Percentiles rank a stretch among this genome's conserved stretches.
These are phyloP conservation scores for Odontamblyopus lacepedii DNA, from an alignment of 2,797 vertebrate species.

Conservation along the genomic window DNA sequence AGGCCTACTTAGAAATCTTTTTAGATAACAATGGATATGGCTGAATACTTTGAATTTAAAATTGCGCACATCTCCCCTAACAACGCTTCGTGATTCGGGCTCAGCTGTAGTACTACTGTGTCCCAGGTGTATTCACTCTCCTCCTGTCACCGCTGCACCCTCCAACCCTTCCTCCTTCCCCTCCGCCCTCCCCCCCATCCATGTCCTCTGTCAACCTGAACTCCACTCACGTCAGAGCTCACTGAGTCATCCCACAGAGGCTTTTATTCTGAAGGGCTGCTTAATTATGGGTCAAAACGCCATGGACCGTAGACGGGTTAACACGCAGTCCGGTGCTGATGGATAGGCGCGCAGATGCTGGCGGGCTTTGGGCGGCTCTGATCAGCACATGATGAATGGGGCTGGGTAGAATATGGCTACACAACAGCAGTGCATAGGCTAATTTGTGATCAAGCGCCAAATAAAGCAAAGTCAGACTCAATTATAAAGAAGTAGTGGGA, in stretches of 20 bases:
- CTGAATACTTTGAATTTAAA: not conserved
- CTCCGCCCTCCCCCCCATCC: conserved; percentile 25
- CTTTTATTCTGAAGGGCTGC: conserved; percentile 39
- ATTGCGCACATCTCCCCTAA: not conserved
- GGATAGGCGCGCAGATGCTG: conserved; percentile 34
- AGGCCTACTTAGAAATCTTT: not conserved
- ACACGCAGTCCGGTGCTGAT: conserved; percentile 8
- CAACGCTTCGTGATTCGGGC: conserved; percentile 3
- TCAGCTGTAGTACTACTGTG: conserved; percentile 53
- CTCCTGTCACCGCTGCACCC: conserved; percentile 35
- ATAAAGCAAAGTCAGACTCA: conserved; percentile 20
- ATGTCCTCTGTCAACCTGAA: conserved; percentile 18
- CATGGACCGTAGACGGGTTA: conserved; percentile 3
- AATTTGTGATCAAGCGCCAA: conserved; percentile 45
- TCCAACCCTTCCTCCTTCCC: conserved; percentile 41
- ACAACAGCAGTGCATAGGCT: conserved; percentile 25
- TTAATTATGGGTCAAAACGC: conserved; percentile 27
- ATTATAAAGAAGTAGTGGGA: not conserved
- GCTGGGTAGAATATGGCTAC: conserved; percentile 22
- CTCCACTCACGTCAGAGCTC: not conserved
- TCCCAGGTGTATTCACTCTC: conserved; percentile 54
- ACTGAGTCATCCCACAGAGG: conserved; percentile 4
- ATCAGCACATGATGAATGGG: conserved; percentile 41
- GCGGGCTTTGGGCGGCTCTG: conserved; percentile 12
- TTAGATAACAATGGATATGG: not conserved